A percentile compares a stretch with the other conserved stretches of the same genome.
phyloP scores from a whole-genome alignment of 1,140 invertebrate species.

The Ectropis grisescens region DNA sequence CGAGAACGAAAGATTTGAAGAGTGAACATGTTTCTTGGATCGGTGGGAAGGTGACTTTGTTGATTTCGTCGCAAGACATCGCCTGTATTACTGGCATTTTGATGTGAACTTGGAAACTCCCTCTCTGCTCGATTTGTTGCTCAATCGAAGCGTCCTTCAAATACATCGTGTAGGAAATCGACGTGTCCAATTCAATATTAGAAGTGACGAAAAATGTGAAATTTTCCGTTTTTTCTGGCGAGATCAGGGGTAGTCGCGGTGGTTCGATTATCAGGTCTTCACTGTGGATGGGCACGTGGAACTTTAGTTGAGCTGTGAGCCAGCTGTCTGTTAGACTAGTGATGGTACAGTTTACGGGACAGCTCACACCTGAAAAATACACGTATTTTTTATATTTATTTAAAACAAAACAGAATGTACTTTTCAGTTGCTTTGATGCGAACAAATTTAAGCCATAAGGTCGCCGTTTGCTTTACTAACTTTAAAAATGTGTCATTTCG shows the following conservation, averaged over 20 bases:
- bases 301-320: conserved; percentile 46
- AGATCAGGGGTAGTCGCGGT: conserved; percentile 40
- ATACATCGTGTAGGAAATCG: conserved; percentile 32
- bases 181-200: conserved; percentile 31
- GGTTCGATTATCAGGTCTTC: conserved; percentile 39
- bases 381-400: too few species aligned
- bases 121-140: conserved; percentile 29
- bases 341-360: conserved; percentile 26
- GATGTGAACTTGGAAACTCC: conserved; percentile 29
- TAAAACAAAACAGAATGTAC: too few species aligned
- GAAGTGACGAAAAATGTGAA: conserved; percentile 44
- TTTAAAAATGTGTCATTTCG: too few species aligned
- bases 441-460: too few species aligned
- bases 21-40: conserved; percentile 30
- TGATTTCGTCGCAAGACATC: conserved; percentile 43
- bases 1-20: conserved; percentile 39
- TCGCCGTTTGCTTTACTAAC: too few species aligned
- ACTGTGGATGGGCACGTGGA: conserved; percentile 21
- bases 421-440: too few species aligned
- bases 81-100: conserved; percentile 50
- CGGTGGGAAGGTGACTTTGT: conserved; percentile 37
- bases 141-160: conserved; percentile 49
- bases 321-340: conserved; percentile 44
- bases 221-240: conserved; percentile 45
- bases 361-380: conserved; percentile 40